Percentiles rank a stretch among this genome's conserved stretches.
These are phyloP conservation scores for Drepana falcataria DNA, from an alignment of 2,888 invertebrate genomes.

Conservation along the genomic window DNA sequence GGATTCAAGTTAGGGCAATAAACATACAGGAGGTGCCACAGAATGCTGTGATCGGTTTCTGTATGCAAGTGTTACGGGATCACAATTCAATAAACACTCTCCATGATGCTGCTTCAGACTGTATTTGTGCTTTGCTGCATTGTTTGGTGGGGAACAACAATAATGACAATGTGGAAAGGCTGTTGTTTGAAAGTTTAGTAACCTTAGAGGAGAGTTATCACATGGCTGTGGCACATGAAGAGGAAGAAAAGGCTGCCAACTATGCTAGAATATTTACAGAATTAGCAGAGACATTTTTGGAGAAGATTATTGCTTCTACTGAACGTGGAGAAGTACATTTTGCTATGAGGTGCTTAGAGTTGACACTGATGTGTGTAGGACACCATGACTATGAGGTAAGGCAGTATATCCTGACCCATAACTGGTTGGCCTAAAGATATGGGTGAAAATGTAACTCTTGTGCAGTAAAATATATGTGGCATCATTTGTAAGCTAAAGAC, in stretches of 20 bases:
- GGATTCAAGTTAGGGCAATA: conserved; percentile 92
- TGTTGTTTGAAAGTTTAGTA: conserved; percentile 89
- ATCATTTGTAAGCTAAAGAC: no score
- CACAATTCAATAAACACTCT: conserved; percentile 80
- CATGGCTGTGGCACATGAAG: conserved; percentile 94
- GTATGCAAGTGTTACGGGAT: conserved; percentile 83
- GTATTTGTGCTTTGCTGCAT: conserved; percentile 91
- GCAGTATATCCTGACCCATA: no score
- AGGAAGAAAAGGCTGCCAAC: conserved; percentile 95
- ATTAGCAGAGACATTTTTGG: conserved; percentile 92
- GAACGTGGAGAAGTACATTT: conserved; percentile 83
- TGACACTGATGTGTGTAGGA: conserved; percentile 94
- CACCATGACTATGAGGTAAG: conserved; percentile 97
- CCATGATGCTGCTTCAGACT: conserved; percentile 95
- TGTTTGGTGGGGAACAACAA: conserved; percentile 88
- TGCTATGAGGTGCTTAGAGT: conserved; percentile 90
- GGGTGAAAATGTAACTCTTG: no score
- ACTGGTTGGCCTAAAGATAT: no score
- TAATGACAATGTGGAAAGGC: conserved; percentile 85
- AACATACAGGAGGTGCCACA: conserved; percentile 85
- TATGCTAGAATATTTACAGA: conserved; percentile 97
- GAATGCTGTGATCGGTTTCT: conserved; percentile 84
- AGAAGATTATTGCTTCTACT: conserved; percentile 85
- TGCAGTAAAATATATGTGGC: no score
- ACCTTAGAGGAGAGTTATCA: conserved; percentile 92